Conservation (phyloP, 1,140 invertebrate genomes). For the Plutomurus gul region DNA sequence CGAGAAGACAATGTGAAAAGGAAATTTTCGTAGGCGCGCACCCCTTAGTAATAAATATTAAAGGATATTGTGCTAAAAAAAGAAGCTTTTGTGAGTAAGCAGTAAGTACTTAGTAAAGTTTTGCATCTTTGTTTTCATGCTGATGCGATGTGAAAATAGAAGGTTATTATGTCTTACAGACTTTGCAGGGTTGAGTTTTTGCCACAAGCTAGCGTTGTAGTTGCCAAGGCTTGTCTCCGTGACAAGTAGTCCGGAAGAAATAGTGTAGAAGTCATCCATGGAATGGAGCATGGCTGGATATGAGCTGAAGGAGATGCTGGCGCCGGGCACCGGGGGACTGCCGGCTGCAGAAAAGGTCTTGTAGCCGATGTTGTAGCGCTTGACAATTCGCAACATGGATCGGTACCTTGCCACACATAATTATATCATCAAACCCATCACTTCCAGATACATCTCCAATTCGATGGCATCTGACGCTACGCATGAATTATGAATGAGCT, state of each 20-base stretch:
- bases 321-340: conserved; percentile 66
- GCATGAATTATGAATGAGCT: neutral
- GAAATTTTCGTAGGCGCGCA: no score
- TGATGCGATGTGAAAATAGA: neutral
- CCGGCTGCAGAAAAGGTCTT: conserved; percentile 62
- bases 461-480: neutral
- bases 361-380: conserved; percentile 84
- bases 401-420: conserved; percentile 65
- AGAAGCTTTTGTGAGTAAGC: no score
- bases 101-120: no score
- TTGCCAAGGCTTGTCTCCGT: conserved; percentile 77
- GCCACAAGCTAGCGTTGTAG: conserved; percentile 67
- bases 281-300: conserved; percentile 87
- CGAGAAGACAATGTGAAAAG: no score
- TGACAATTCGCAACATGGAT: conserved; percentile 85
- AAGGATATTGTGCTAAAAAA: no score
- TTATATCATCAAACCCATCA: neutral
- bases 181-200: conserved; percentile 62
- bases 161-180: conserved; percentile 57
- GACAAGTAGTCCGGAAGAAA: conserved; percentile 67
- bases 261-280: conserved; percentile 83
- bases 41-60: no score
- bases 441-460: neutral
- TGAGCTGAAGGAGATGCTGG: conserved; percentile 76
- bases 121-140: no score